Percentiles rank a stretch among this genome's conserved stretches.
Conservation (phyloP, 2,113 vertebrate genomes). For the Xiphophorus couchianus region DNA sequence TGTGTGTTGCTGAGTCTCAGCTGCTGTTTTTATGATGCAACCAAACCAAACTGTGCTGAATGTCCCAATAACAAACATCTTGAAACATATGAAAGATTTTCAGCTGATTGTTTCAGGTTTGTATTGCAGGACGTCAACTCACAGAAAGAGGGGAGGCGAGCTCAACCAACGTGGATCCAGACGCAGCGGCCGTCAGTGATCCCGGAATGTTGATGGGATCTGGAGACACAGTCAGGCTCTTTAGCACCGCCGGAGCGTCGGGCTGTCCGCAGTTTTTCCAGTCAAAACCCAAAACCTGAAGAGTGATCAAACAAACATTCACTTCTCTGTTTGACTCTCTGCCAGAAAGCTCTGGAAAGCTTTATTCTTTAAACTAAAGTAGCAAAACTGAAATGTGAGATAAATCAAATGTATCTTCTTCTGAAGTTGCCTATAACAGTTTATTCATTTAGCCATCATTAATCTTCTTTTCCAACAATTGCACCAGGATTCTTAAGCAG, state of each 20-base stretch:
- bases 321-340: background rate
- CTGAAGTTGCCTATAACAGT: background rate
- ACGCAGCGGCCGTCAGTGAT: conserved; percentile 65
- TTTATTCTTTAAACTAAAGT: background rate
- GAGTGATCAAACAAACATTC: background rate
- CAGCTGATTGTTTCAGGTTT: background rate
- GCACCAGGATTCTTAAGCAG: background rate
- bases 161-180: conserved; percentile 65
- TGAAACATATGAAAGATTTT: background rate
- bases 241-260: conserved; percentile 69
- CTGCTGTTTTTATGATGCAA: background rate
- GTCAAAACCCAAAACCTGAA: conserved; percentile 66
- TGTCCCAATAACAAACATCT: background rate
- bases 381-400: background rate
- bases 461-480: background rate
- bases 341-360: background rate
- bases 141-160: conserved; percentile 71
- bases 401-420: background rate
- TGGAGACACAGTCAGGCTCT: conserved; percentile 68
- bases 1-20: background rate
- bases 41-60: background rate
- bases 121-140: conserved; percentile 33
- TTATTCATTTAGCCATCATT: background rate
- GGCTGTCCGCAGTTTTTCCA: conserved; percentile 80
- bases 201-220: conserved; percentile 80